Evolutionary conservation across 2,113 vertebrate genomes (phyloP), one percentile per base, ranked within the genome.

Genomic region (Callopanchax toddi): DNA sequence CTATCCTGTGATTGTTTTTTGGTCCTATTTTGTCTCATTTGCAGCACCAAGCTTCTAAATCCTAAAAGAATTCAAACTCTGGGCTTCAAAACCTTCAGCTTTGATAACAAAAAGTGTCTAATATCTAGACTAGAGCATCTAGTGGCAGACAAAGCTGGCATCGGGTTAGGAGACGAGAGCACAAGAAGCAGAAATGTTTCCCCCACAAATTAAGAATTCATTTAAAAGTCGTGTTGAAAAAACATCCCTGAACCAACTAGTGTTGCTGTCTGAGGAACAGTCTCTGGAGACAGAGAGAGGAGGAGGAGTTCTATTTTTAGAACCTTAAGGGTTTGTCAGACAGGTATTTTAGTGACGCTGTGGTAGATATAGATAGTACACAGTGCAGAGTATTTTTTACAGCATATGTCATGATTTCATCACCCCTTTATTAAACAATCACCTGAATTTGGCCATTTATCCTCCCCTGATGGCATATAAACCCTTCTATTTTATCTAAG

Each of bases 201-300:
- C 76, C 50, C 81, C 53, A 40, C 66, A 84, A 82, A 86, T 87
- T 71, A 86, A 78, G 78, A 75, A 87, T 84, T 77, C 29, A 83
- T 84, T 82, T 72, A 70, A 84, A 82, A 81, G 59, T 65, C 74
- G 64, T 36, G 39, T 60, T 50, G 55, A 54, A 69, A 78, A 85
- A 80, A 56, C 25, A 26, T 57, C 74, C 76, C 72, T 53, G 57
- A 86, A 60, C 72, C 81, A 86, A 87, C 87, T 84, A 87, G 70
- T 58, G 46, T 45, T 68, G 65, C 75, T 74, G 76, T 84, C 79
- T 78, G 45, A 75, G 81, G 63, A 60, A 37, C 17, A 22, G 60
- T 70, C 73, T 84, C 78, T 11, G 25, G 58, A 70, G 72, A 49
- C 39, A 12, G 21, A 34, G n/a, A 52, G 21, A 23, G 66, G 32